A percentile compares a stretch with the other conserved stretches of the same genome.
phyloP scores from a whole-genome alignment of 2,797 vertebrate genomes.

The Cuculus canorus region DNA sequence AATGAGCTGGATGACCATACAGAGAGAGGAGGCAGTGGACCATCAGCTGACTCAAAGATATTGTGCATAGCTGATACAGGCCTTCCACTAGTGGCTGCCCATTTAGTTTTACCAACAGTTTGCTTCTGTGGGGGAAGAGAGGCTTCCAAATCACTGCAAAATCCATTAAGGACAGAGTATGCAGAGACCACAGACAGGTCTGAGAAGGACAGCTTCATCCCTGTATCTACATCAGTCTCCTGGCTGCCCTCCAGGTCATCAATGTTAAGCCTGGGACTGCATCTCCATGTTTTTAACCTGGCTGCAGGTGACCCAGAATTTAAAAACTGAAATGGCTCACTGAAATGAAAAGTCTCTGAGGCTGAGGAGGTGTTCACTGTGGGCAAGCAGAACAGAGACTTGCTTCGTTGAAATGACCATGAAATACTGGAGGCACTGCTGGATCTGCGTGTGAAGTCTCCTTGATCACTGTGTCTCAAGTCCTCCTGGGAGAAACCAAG shows the following conservation, averaged over 20 bases:
- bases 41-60: constrained; percentile 26
- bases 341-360: constrained; percentile 59
- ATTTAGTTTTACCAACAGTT: background rate
- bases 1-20: constrained; percentile 60
- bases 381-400: constrained; percentile 88
- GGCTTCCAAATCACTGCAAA: constrained; percentile 58
- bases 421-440: constrained; percentile 53
- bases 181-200: constrained; percentile 92
- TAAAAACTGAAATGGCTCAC: constrained; percentile 64
- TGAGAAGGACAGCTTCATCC: constrained; percentile 82
- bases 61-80: background rate
- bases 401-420: constrained; percentile 80
- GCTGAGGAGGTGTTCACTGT: constrained; percentile 70
- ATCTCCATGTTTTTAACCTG: constrained; percentile 38
- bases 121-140: constrained; percentile 8
- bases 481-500: constrained; percentile 66
- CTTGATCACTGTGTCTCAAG: constrained; percentile 4
- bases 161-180: constrained; percentile 78
- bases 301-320: background rate
- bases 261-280: constrained; percentile 78
- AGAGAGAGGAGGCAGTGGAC: constrained; percentile 43
- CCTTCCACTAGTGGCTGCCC: background rate
- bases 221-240: constrained; percentile 94
- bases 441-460: background rate
- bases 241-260: constrained; percentile 86